Base-by-base conservation (phyloP, 2,888 invertebrate species). In the Scaptomyza polygonia region DNA sequence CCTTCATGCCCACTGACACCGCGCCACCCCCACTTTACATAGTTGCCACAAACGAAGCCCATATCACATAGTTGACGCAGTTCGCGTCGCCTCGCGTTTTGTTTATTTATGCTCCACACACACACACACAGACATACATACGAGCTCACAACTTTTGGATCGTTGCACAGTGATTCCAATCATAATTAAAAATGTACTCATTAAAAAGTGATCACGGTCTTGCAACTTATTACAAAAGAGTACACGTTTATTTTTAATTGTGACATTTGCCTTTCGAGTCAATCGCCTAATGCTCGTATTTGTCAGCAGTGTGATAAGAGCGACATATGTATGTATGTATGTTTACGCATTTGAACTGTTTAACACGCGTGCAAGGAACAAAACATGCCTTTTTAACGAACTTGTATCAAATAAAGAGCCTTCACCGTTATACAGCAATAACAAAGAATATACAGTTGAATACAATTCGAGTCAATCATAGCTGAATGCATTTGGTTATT, bases 241-340 rank as follows among this genome's bases (percentile, higher is more conserved):
- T 14, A 9, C 8, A 39, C 9, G 1, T 3, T 8, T 4, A 7
- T 39, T 39, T 8, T 9, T 3, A 14, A 7, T 36, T 14, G 14
- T 36, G 2, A 6, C 5, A 32, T 32, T 34, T 34, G 34, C 7
- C 34, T 34, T 34, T 34, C 6, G 3, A 14, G 8, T 36, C 6
- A 48, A 48, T 32, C 6, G 55, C 42, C 71, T 83, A 83, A 79
- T 77, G 68, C 44, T 53, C 57, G 56, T 67, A 77, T 71, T 69
- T 69, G 65, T 85, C 83, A 85, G 54, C 53, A 51, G 49, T 16
- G 67, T 69, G 86, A 81, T 81, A 81, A 86, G 77, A 73, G 48
- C 55, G 72, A 51, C 59, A 65, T 56, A 30, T 4, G 21, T 21
- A 25, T 25, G 25, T 25, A 25, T 25, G 5, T 25, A 25, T 25